Evolutionary conservation across 2,113 vertebrate species (phyloP).

Genomic region (Spea multiplicata): DNA sequence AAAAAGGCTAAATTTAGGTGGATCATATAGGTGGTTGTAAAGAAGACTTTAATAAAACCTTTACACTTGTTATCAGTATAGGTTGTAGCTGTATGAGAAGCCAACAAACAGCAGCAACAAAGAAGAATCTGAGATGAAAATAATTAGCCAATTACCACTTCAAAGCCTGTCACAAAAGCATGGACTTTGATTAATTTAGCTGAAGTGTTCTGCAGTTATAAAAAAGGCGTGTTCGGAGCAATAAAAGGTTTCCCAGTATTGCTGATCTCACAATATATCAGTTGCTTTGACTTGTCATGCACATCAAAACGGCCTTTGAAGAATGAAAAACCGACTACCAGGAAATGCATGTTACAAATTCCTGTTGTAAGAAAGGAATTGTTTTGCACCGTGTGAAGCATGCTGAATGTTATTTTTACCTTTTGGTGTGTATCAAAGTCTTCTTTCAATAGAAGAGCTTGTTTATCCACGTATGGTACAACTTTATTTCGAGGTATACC

Average conservation of each 20-base stretch:
- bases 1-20: neutral
- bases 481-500: conserved; percentile 65
- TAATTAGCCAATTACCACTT: conserved; percentile 71
- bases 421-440: conserved; percentile 61
- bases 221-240: conserved; percentile 66
- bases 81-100: neutral
- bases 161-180: conserved; percentile 66
- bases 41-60: too few species aligned
- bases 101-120: conserved; percentile 43
- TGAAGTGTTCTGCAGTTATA: conserved; percentile 66
- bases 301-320: conserved; percentile 76
- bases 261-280: conserved; percentile 76
- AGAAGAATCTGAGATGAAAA: conserved; percentile 63
- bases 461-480: conserved; percentile 36
- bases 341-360: conserved; percentile 80
- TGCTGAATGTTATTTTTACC: conserved; percentile 66
- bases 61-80: conserved; percentile 38
- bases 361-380: conserved; percentile 62
- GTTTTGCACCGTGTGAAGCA: conserved; percentile 47
- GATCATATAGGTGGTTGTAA: conserved; percentile 5
- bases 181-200: conserved; percentile 75
- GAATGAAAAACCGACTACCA: conserved; percentile 73
- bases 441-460: conserved; percentile 57
- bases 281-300: conserved; percentile 68
- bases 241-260: conserved; percentile 65